phyloP scores from a whole-genome alignment of 2,113 vertebrate species.

The Elanus axillaris region DNA sequence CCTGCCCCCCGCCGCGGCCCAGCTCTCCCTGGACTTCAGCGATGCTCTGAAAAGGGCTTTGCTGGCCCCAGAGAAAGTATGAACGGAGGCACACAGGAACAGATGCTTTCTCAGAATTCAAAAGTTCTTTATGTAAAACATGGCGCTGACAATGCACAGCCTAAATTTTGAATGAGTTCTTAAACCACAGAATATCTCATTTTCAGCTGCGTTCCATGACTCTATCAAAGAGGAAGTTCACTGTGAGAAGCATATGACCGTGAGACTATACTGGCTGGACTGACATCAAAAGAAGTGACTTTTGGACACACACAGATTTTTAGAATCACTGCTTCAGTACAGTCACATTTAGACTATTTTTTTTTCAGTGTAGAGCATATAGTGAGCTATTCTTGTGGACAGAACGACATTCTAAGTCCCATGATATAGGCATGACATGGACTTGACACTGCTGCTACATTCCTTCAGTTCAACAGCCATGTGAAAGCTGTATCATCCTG shows the following conservation, averaged over 20 bases:
- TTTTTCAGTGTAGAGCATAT: not conserved
- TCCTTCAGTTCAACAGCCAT: slow-evolving; percentile 6
- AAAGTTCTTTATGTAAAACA: not conserved
- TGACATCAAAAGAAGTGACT: slow-evolving; percentile 14
- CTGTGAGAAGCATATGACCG: not conserved
- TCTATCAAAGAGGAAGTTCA: not conserved
- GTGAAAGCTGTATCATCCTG: slow-evolving; percentile 2
- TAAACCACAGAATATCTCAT: not conserved
- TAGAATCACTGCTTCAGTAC: not conserved
- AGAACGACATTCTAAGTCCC: not conserved
- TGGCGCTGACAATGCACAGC: not conserved
- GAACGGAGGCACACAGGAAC: fast-evolving
- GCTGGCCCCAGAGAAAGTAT: not conserved
- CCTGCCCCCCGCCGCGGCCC: not conserved
- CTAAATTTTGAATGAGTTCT: not conserved
- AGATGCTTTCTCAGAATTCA: not conserved
- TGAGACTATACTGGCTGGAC: not conserved
- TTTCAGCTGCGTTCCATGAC: not conserved
- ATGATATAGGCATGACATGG: not conserved
- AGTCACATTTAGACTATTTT: not conserved
- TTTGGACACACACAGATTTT: not conserved
- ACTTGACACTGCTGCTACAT: not conserved
- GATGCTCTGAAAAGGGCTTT: not conserved
- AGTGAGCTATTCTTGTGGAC: not conserved
- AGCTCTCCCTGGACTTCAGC: not conserved